A percentile compares a stretch with the other conserved stretches of the same genome.
These are phyloP conservation scores for Mormyrus lacerda DNA, from an alignment of 2,113 vertebrate species.

Conservation along the genomic window DNA sequence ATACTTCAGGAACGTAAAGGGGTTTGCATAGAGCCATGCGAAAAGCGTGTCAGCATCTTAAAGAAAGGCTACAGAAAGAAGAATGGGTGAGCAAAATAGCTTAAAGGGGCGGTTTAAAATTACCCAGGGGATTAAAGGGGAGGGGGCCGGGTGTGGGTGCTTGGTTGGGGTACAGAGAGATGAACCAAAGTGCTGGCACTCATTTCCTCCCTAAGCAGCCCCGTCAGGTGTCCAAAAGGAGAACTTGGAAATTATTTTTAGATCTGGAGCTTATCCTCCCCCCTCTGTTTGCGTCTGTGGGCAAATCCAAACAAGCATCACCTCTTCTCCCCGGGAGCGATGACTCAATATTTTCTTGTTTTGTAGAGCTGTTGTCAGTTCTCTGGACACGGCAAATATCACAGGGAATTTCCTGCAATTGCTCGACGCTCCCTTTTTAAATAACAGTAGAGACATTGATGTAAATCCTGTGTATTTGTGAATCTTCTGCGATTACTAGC, in stretches of 20 bases:
- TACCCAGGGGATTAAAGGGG: background rate
- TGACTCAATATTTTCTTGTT: background rate
- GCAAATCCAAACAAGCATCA: constrained; percentile 11
- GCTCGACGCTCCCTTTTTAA: background rate
- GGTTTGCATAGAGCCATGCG: background rate
- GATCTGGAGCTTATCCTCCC: background rate
- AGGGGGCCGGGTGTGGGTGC: background rate
- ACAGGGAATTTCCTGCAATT: background rate
- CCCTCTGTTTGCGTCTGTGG: background rate
- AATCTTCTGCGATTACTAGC: background rate
- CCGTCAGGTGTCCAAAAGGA: background rate
- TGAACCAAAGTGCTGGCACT: background rate
- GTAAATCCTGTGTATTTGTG: background rate
- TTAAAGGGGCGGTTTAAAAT: background rate
- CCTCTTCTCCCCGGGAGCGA: background rate
- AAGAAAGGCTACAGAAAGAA: background rate
- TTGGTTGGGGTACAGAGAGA: background rate
- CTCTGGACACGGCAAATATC: background rate
- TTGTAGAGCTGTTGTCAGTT: background rate
- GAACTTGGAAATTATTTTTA: constrained; percentile 6
- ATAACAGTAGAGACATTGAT: background rate
- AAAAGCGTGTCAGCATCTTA: background rate
- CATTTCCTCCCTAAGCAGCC: background rate
- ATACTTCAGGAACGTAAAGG: background rate
- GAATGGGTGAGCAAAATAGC: background rate